Evolutionary conservation across 2,888 invertebrate species (phyloP).

Genomic region (Lasioglossum lativentre): DNA sequence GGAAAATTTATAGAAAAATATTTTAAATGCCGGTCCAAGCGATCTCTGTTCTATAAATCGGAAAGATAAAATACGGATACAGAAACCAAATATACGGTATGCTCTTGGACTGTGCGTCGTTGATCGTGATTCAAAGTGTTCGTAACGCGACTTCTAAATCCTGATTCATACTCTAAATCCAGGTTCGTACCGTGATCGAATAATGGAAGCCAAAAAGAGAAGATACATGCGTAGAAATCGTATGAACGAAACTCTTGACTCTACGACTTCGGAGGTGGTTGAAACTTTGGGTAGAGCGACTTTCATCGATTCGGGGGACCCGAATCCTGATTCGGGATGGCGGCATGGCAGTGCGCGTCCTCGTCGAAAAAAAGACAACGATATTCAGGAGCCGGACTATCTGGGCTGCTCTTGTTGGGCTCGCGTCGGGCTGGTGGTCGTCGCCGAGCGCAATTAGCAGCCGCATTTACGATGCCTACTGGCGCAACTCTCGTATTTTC

Average conservation of each 20-base stretch:
- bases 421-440: slow-evolving; percentile 51
- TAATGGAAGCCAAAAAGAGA: background rate
- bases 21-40: background rate
- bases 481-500: slow-evolving; percentile 82
- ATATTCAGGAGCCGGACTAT: slow-evolving; percentile 40
- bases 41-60: no score
- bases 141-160: no score
- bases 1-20: background rate
- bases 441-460: slow-evolving; percentile 81
- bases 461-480: slow-evolving; percentile 82
- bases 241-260: background rate
- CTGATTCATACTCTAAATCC: no score
- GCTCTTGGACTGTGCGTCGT: no score
- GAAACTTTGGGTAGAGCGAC: background rate
- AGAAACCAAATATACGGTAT: no score
- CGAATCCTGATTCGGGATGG: background rate
- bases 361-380: slow-evolving; percentile 45
- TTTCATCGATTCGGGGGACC: background rate
- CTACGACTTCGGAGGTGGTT: background rate
- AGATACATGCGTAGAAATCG: background rate
- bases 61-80: no score
- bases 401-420: background rate
- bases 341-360: background rate
- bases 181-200: background rate
- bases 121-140: no score